Conservation (phyloP, 2,113 vertebrate genomes). For the Uria aalge region DNA sequence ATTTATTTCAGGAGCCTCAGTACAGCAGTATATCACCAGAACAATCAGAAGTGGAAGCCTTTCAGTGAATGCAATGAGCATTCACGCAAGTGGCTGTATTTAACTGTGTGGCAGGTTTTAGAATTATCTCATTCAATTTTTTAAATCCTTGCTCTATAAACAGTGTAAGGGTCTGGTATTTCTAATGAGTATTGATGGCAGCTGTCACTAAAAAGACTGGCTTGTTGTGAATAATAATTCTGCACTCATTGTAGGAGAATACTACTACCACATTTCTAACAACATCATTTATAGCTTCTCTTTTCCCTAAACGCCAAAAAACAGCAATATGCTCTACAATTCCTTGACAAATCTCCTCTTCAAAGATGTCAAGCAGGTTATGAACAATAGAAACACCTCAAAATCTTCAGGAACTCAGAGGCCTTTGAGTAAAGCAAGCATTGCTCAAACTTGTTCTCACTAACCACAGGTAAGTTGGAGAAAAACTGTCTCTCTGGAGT, state of each 20-base stretch:
- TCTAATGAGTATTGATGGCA: conserved; percentile 32
- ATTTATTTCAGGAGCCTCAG: conserved; percentile 9
- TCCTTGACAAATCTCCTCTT: conserved; percentile 3
- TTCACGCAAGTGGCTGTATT: background rate
- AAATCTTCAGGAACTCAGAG: background rate
- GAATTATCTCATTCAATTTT: background rate
- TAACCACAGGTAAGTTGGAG: background rate
- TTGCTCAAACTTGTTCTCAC: background rate
- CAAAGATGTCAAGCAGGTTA: background rate
- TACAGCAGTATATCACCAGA: background rate
- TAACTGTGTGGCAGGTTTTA: background rate
- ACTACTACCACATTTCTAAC: background rate
- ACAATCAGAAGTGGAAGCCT: background rate
- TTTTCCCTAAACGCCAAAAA: background rate
- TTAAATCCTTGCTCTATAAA: background rate
- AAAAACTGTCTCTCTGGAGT: background rate
- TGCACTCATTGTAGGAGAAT: background rate
- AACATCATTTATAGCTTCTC: background rate
- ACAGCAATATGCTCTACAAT: background rate
- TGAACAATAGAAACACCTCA: background rate
- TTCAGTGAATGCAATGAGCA: background rate
- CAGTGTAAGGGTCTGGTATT: background rate
- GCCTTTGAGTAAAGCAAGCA: background rate
- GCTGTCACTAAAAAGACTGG: conserved; percentile 6
- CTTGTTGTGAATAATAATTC: conserved; percentile 24